A percentile compares a stretch with the other conserved stretches of the same genome.
These are phyloP conservation scores for Orthonychiurus folsomi DNA, from an alignment of 2,888 invertebrate species.

Conservation along the genomic window DNA sequence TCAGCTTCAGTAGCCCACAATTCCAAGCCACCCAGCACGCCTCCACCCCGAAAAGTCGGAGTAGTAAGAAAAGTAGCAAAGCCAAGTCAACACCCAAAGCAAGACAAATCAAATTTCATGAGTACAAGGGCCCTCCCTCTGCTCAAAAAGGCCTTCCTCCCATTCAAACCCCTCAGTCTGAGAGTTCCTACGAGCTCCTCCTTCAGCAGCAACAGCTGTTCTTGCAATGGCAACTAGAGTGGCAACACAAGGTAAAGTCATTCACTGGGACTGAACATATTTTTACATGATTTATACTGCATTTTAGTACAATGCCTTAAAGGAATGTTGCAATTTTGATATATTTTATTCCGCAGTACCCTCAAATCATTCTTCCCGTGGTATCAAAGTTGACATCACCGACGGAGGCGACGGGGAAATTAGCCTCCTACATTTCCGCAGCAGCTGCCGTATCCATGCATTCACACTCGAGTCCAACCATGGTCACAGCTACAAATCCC, in stretches of 20 bases:
- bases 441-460: slow-evolving; percentile 22
- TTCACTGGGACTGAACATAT: too few relatives aligned
- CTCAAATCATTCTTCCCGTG: slow-evolving; percentile 70
- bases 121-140: slow-evolving; percentile 88
- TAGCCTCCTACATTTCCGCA: slow-evolving; percentile 10
- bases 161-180: slow-evolving; percentile 46
- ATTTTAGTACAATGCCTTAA: slow-evolving; percentile 1
- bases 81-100: slow-evolving; percentile 71
- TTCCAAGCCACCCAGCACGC: slow-evolving; percentile 14
- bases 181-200: slow-evolving; percentile 82
- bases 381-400: slow-evolving; percentile 52
- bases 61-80: slow-evolving; percentile 46
- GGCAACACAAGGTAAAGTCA: slow-evolving; percentile 67
- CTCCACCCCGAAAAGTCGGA: slow-evolving; percentile 46
- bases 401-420: slow-evolving; percentile 18
- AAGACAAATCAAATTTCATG: slow-evolving; percentile 91
- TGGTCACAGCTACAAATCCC: slow-evolving; percentile 13
- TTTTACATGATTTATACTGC: neutral
- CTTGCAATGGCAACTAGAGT: slow-evolving; percentile 74
- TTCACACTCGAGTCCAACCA: slow-evolving; percentile 8
- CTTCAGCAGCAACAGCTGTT: slow-evolving; percentile 90
- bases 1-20: neutral
- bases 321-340: slow-evolving; percentile 13
- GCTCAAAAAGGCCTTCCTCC: slow-evolving; percentile 58
- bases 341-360: slow-evolving; percentile 49